Evolutionary conservation across 2,888 invertebrate species (phyloP).

Genomic region (Erebia epiphron): DNA sequence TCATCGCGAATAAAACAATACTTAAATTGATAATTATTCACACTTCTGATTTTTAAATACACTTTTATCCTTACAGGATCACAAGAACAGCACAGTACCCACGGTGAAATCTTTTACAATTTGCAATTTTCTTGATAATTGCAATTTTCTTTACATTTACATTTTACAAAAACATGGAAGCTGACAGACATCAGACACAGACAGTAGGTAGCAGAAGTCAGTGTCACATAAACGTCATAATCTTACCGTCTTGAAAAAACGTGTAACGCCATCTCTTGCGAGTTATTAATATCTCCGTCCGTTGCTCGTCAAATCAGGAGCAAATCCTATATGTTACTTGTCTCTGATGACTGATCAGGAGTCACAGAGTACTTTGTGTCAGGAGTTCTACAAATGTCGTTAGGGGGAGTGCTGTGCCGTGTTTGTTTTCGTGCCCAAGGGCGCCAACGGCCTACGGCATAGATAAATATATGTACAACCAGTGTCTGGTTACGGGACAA

Average conservation of each 20-base stretch:
- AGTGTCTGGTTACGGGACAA: no score
- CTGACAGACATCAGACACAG: constrained; percentile 18
- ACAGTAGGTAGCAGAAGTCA: constrained; percentile 25
- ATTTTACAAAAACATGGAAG: constrained; percentile 39
- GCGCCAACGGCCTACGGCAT: no score
- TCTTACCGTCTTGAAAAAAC: constrained; percentile 20
- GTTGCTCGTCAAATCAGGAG: not conserved
- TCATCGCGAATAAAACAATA: constrained; percentile 37
- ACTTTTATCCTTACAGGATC: constrained; percentile 36
- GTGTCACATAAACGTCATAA: constrained; percentile 34
- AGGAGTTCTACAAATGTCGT: not conserved
- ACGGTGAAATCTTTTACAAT: constrained; percentile 25
- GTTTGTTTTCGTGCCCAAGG: no score
- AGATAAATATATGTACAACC: no score
- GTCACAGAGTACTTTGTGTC: no score
- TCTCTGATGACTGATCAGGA: no score
- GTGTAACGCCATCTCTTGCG: constrained; percentile 58
- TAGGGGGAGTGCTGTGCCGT: constrained; percentile 2
- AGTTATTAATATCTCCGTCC: constrained; percentile 4
- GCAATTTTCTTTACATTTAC: no score
- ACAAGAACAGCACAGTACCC: constrained; percentile 43
- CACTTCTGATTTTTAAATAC: constrained; percentile 35
- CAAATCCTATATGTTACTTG: no score
- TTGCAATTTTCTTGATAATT: constrained; percentile 10
- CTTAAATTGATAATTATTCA: constrained; percentile 28